Evolutionary conservation across 2,113 vertebrate species (phyloP), one percentile per base, ranked within the genome.

Genomic region (Hyla sarda): DNA sequence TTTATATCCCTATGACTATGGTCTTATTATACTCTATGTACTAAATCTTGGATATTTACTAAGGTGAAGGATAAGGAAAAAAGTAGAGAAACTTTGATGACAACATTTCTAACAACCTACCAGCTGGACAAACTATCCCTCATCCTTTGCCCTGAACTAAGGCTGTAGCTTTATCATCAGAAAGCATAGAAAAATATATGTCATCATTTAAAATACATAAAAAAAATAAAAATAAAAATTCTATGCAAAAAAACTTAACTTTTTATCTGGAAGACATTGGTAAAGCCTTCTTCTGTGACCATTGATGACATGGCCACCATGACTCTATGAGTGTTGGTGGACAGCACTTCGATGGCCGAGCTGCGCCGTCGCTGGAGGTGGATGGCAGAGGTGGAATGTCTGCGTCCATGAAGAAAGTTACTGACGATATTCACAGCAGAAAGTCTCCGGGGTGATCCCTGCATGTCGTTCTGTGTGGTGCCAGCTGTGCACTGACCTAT

Each of bases 251-350:
- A 73, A 56, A 73, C 65, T 73, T 96, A 97, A 96, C 96, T 93
- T 95, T 92, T 94, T 90, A 89, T 92, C 41, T 89, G 89, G 1
- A 87, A 88, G 82, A 87, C 83, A 88, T 89, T 89, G 83, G 92
- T 30, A 37, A 91, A 91, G 83, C 91, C 88, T 45, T 95, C 93
- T 6, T 92, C 91, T 1, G 92, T 88, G 87, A 90, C 94, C 88
- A 97, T 88, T 1, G 94, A 92, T 0, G 94, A 93, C 58, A 94
- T 84, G 0, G 95, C 96, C 89, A 95, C 93, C 94, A 97, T 95
- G 58, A 97, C 93, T 62, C 91, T 92, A 71, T 95, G 93, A n/a
- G 94, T 94, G 28, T 95, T 95, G 0, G 95, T 94, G 9, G 94
- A 96, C 6, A 97, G 93, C 9, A 93, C 89, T 91, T 95, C 93